These are phyloP conservation scores for Sebastes trivittatus DNA, from an alignment of 2,797 vertebrate genomes.

Conservation along the genomic window DNA sequence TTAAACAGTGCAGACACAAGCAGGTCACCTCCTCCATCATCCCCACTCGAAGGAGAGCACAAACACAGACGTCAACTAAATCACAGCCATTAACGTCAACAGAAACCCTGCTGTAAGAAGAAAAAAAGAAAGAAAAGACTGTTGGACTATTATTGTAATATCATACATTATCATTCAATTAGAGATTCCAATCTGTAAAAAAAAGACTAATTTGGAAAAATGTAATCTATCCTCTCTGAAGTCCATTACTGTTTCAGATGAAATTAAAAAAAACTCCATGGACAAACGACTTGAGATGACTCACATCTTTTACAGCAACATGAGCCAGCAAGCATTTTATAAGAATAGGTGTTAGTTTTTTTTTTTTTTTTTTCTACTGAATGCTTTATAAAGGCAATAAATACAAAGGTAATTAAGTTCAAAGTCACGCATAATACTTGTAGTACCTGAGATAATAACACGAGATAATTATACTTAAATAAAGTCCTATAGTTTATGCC, in stretches of 20 bases:
- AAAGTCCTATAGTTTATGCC: background rate
- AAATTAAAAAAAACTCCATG: no score
- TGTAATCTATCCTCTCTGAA: background rate
- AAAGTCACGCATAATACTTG: background rate
- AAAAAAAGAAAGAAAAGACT: background rate
- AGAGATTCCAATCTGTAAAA: background rate
- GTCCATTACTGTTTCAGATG: background rate
- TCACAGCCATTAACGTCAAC: conserved; percentile 44
- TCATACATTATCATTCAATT: conserved; percentile 6
- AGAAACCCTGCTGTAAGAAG: conserved; percentile 9
- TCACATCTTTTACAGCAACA: conserved; percentile 2
- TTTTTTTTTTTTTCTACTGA: background rate
- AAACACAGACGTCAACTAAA: conserved; percentile 57
- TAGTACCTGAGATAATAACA: background rate
- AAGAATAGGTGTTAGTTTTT: background rate
- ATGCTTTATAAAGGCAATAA: background rate
- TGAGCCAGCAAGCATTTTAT: background rate
- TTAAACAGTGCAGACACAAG: conserved; percentile 64
- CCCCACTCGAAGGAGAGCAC: conserved; percentile 17
- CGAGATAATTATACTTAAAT: background rate
- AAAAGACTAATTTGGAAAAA: background rate
- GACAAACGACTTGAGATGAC: background rate
- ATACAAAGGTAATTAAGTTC: background rate
- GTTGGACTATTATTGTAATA: background rate
- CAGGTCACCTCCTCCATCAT: conserved; percentile 62